These are phyloP conservation scores for Sebastes trivittatus DNA, from an alignment of 2,797 vertebrate species.

Conservation along the genomic window DNA sequence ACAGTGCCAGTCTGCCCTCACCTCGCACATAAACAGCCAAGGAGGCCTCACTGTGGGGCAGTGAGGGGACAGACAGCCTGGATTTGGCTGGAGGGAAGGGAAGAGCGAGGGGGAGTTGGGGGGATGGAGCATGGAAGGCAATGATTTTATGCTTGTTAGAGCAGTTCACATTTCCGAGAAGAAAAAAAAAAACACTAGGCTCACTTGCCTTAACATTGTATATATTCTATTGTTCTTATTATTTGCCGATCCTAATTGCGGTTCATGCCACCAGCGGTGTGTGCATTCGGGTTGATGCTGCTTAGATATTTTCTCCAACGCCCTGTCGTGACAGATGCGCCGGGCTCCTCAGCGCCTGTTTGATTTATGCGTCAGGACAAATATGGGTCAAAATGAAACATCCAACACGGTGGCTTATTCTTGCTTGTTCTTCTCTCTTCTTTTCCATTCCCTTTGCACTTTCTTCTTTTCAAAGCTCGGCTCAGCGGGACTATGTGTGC, in stretches of 20 bases:
- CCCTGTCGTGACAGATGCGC: conserved; percentile 63
- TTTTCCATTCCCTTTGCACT: conserved; percentile 79
- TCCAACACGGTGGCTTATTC: conserved; percentile 74
- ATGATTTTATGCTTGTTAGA: conserved; percentile 59
- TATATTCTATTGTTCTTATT: conserved; percentile 52
- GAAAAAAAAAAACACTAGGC: neutral
- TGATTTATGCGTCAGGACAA: conserved; percentile 79
- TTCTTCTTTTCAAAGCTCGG: conserved; percentile 79
- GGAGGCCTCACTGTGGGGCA: conserved; percentile 58
- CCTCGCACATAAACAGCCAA: conserved; percentile 69
- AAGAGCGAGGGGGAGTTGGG: neutral
- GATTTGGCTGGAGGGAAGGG: conserved; percentile 46
- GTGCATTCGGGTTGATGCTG: conserved; percentile 49
- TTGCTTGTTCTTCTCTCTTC: conserved; percentile 79
- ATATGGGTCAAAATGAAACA: conserved; percentile 82
- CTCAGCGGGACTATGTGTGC: conserved; percentile 72
- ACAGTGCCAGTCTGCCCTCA: conserved; percentile 73
- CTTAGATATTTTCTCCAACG: conserved; percentile 63
- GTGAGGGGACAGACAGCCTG: conserved; percentile 56
- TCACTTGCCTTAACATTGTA: conserved; percentile 37
- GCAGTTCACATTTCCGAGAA: conserved; percentile 32
- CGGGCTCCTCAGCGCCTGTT: conserved; percentile 71
- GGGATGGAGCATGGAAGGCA: neutral
- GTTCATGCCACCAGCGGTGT: conserved; percentile 61
- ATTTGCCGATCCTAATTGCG: conserved; percentile 67